phyloP scores from a whole-genome alignment of 1,140 invertebrate genomes.

The Lasioglossum baleicum region DNA sequence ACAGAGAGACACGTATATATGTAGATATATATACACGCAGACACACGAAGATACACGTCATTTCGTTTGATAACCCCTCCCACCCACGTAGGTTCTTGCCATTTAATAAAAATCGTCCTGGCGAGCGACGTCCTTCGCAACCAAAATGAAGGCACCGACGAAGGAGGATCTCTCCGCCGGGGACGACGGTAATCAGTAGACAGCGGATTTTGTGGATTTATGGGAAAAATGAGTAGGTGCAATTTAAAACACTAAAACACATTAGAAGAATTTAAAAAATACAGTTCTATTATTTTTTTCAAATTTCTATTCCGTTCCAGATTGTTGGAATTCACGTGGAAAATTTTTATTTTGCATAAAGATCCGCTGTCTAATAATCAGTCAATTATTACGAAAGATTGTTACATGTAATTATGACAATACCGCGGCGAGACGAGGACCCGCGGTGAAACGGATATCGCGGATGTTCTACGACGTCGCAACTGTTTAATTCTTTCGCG shows the following conservation, averaged over 20 bases:
- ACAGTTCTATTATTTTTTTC: no score
- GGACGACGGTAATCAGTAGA: slow-evolving; percentile 44
- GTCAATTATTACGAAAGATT: slow-evolving; percentile 72
- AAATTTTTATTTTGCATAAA: no score
- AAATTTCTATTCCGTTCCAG: no score
- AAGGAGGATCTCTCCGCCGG: slow-evolving; percentile 23
- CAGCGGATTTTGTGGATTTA: no score
- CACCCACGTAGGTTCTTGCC: slow-evolving; percentile 62
- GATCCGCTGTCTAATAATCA: slow-evolving; percentile 22
- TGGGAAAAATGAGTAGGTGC: no score
- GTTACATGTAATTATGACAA: slow-evolving; percentile 69
- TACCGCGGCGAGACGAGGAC: slow-evolving; percentile 55
- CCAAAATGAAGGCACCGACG: background rate
- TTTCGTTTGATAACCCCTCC: slow-evolving; percentile 44
- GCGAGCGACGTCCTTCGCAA: slow-evolving; percentile 5
- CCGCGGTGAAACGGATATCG: background rate
- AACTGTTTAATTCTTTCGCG: slow-evolving; percentile 27
- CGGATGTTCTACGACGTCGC: slow-evolving; percentile 28
- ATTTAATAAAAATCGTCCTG: slow-evolving; percentile 50
- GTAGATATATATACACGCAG: background rate
- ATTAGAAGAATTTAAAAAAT: no score
- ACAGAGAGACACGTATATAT: no score
- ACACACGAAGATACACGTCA: background rate
- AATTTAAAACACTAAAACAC: no score
- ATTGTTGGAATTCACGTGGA: no score